Conservation (phyloP, 37 sponge, comb jelly and placozoan genomes). For the Cladorhizidae sp. region DNA sequence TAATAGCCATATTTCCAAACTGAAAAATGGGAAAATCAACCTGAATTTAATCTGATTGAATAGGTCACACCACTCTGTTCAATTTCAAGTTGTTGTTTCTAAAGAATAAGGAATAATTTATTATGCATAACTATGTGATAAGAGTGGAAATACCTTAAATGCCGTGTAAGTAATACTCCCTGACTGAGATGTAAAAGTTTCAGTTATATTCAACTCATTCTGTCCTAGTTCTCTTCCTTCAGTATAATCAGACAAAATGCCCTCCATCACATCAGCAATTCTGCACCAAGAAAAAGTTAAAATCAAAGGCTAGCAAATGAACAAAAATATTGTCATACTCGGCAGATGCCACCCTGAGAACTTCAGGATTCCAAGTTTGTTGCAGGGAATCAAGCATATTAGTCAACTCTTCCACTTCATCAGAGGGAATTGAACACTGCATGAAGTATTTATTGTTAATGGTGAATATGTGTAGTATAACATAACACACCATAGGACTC, state of each 20-base stretch:
- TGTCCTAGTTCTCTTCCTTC: not conserved
- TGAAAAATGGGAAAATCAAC: not conserved
- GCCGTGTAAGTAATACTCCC: not conserved
- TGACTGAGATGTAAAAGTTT: not conserved
- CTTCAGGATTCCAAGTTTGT: conserved; percentile 9
- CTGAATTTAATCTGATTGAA: not conserved
- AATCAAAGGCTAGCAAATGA: not conserved
- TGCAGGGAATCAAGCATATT: not conserved
- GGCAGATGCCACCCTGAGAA: not conserved
- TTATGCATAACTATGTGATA: no score
- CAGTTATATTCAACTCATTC: not conserved
- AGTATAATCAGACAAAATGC: not conserved
- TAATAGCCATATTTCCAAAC: not conserved
- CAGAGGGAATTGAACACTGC: not conserved
- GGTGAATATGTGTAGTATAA: not conserved
- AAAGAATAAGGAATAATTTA: not conserved
- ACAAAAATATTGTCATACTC: not conserved
- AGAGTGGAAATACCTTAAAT: not conserved
- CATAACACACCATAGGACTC: not conserved
- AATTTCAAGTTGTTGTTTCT: not conserved
- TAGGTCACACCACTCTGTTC: not conserved
- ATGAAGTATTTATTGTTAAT: not conserved
- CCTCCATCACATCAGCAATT: not conserved
- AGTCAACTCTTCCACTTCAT: not conserved
- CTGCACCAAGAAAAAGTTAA: not conserved